Percentiles rank a stretch among this genome's conserved stretches.
These are phyloP conservation scores for Opisthocomus hoazin DNA, from an alignment of 2,113 vertebrate species.

Conservation along the genomic window DNA sequence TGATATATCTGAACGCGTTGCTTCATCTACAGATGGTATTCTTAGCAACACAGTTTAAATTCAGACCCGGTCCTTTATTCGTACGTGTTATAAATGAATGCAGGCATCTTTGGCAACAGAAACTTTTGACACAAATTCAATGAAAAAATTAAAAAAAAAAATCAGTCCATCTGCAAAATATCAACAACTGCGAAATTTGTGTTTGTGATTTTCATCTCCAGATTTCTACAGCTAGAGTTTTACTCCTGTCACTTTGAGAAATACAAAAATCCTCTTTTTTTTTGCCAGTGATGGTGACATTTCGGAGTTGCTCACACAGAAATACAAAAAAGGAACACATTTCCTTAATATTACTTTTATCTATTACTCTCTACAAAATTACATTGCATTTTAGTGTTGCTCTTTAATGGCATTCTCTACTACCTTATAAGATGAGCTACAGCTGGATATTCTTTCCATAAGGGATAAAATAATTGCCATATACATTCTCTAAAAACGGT, in stretches of 20 bases:
- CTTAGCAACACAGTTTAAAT: background rate
- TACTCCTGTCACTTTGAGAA: background rate
- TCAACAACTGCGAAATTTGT: background rate
- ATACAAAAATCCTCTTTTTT: background rate
- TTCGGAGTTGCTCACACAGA: background rate
- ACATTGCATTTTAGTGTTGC: background rate
- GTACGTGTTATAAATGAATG: rapidly evolving
- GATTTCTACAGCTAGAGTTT: background rate
- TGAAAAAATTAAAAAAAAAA: background rate
- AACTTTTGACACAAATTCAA: background rate
- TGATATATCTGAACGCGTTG: rapidly evolving
- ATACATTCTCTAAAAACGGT: background rate
- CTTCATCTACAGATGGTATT: background rate
- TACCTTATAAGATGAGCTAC: background rate
- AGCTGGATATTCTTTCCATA: background rate
- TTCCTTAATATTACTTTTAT: background rate
- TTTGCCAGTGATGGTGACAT: background rate
- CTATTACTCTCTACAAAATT: background rate
- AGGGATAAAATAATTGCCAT: background rate
- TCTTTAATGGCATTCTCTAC: background rate
- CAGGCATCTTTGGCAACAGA: background rate
- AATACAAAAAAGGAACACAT: background rate
- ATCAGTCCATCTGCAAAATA: background rate
- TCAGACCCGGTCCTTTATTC: background rate
- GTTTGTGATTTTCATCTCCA: background rate